A percentile compares a stretch with the other conserved stretches of the same genome.
Evolutionary conservation across 2,113 vertebrate species (phyloP).

Genomic region (Chiloscyllium plagiosum): DNA sequence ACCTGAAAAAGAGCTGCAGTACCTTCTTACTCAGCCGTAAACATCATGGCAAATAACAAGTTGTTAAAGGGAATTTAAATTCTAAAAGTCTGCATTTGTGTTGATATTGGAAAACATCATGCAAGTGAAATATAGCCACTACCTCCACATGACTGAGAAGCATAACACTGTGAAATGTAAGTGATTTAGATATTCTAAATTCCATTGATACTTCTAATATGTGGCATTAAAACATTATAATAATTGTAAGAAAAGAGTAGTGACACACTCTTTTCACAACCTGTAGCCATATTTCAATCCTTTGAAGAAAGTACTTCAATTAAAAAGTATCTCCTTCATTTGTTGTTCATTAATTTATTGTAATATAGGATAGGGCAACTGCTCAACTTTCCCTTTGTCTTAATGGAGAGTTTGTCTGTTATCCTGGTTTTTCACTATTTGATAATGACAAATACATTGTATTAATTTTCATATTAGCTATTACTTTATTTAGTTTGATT

Average conservation of each 20-base stretch:
- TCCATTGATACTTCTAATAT: neutral
- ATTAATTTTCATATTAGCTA: neutral
- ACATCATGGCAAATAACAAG: neutral
- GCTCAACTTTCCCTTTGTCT: neutral
- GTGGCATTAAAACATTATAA: neutral
- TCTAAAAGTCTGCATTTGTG: neutral
- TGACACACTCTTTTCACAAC: neutral
- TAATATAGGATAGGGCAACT: neutral
- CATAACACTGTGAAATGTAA: neutral
- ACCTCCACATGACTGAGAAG: neutral
- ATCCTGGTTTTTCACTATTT: neutral
- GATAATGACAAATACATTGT: neutral
- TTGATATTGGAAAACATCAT: neutral
- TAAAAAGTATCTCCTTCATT: neutral
- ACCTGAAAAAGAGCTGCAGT: neutral
- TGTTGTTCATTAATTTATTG: neutral
- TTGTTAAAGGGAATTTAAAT: neutral
- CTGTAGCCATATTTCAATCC: neutral
- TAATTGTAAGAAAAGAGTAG: neutral
- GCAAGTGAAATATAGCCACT: neutral
- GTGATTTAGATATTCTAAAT: neutral
- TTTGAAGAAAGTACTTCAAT: neutral
- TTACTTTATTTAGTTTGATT: neutral
- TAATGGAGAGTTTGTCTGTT: neutral
- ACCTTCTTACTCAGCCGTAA: neutral